phyloP scores from a whole-genome alignment of 2,888 invertebrate genomes.

The Geotrupes spiniger region DNA sequence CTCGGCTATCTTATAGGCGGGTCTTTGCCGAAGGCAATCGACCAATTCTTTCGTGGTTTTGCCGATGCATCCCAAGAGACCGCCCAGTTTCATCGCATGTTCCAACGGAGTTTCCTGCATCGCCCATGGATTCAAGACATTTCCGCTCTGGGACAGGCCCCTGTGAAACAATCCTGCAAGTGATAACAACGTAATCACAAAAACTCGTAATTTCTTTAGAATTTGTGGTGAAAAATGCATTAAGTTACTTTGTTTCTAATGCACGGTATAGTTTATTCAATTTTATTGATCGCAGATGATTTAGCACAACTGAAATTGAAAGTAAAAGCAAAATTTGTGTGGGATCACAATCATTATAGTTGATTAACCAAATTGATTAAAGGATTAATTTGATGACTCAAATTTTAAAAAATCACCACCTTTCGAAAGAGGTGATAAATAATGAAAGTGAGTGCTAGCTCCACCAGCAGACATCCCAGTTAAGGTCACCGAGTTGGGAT shows the following conservation, averaged over 20 bases:
- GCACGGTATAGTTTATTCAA: no score
- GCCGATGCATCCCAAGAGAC: constrained; percentile 59
- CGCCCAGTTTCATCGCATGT: constrained; percentile 58
- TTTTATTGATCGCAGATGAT: no score
- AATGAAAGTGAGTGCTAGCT: constrained; percentile 68
- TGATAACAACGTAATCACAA: constrained; percentile 3
- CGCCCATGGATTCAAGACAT: constrained; percentile 56
- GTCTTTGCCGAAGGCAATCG: constrained; percentile 59
- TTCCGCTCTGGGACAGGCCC: constrained; percentile 67
- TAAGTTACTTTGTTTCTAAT: no score
- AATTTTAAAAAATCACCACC: constrained; percentile 33
- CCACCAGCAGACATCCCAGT: constrained; percentile 68
- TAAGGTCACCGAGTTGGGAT: constrained; percentile 62
- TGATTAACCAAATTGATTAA: no score
- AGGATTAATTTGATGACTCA: no score
- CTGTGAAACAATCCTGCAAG: constrained; percentile 48
- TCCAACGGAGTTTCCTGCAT: constrained; percentile 54
- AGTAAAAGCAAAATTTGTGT: no score
- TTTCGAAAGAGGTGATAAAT: constrained; percentile 59
- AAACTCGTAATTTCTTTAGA: not conserved
- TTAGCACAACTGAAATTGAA: no score
- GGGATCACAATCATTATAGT: no score
- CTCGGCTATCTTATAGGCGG: constrained; percentile 57
- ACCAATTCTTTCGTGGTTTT: constrained; percentile 54
- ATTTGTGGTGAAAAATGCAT: no score